Base-by-base conservation (phyloP, 2,113 vertebrate genomes). In the Polyodon spathula region DNA sequence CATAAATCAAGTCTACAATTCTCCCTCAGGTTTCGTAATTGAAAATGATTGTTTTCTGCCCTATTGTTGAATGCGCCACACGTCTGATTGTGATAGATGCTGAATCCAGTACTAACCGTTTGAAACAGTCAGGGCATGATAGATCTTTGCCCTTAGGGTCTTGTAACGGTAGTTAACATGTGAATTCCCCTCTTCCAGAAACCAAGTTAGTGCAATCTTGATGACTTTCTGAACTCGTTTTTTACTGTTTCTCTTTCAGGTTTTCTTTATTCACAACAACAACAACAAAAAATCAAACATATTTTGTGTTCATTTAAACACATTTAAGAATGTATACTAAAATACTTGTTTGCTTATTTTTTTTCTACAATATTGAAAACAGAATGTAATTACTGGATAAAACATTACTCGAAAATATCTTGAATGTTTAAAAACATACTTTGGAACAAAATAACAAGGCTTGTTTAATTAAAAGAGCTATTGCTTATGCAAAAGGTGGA, bases 1-100 rank as follows among this genome's bases (percentile, higher is more conserved):
- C 86, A 88, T 90, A 88, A 91, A 90, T 90, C 86, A 90, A 86
- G 80, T 81, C 76, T 68, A 74, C 78, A 84, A 87, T 79, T 86
- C 83, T 84, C 87, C 74, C 81, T 73, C 78, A 83, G 79, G 78
- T 84, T 87, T 88, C 85, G 88, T 89, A 91, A 90, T 89, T 89
- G 88, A 90, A 89, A 90, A 89, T 89, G 87, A 89, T 89, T 88
- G 84, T 86, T 89, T 82, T 89, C 89, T 82, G 76, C 71, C 86
- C 75, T 81, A 75, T 81, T 74, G 80, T 76, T 84, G 74, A 77
- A 78, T 80, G 76, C 86, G 78, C 59, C 81, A 81, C 73, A 82
- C 84, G 78, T 82, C 77, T 81, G 75, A 79, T 68, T 71, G 79
- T 88, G 84, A 89, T 85, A 79, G 78, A 90, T 89, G 84, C 83